These are phyloP conservation scores for Dendrolimus pini DNA, from an alignment of 2,888 invertebrate species.

Conservation along the genomic window DNA sequence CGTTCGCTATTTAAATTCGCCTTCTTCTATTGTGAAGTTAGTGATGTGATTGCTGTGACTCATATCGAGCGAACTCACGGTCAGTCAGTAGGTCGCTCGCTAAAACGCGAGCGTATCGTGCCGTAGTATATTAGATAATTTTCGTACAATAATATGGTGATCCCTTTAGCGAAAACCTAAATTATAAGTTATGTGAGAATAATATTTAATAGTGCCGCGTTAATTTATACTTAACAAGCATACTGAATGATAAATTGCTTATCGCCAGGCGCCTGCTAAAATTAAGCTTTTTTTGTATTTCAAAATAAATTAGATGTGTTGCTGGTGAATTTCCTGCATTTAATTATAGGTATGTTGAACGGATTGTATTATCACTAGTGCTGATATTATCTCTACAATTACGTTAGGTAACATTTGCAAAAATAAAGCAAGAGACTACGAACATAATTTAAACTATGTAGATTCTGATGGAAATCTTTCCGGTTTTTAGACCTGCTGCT, in stretches of 20 bases:
- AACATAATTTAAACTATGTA: no score
- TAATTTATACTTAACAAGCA: neutral
- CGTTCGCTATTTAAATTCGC: constrained; percentile 8
- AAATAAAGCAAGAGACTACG: no score
- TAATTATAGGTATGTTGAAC: constrained; percentile 4
- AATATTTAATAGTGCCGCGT: neutral
- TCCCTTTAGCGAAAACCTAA: constrained; percentile 20
- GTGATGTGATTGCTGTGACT: constrained; percentile 32
- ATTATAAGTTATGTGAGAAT: constrained; percentile 46
- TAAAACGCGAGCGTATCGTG: constrained; percentile 19
- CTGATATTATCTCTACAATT: neutral
- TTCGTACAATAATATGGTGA: constrained; percentile 23
- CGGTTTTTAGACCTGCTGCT: no score
- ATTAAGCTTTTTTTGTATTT: constrained; percentile 33
- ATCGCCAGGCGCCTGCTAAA: constrained; percentile 34
- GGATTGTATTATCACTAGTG: neutral
- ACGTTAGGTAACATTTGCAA: no score
- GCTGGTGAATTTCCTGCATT: constrained; percentile 31
- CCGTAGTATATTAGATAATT: constrained; percentile 26
- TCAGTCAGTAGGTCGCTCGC: constrained; percentile 42
- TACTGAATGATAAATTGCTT: constrained; percentile 11
- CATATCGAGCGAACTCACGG: constrained; percentile 27
- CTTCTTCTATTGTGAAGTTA: constrained; percentile 21
- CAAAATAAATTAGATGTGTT: constrained; percentile 43
- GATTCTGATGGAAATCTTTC: constrained; percentile 11